Conservation (phyloP, 2,888 invertebrate species). For the Heliconius erato region DNA sequence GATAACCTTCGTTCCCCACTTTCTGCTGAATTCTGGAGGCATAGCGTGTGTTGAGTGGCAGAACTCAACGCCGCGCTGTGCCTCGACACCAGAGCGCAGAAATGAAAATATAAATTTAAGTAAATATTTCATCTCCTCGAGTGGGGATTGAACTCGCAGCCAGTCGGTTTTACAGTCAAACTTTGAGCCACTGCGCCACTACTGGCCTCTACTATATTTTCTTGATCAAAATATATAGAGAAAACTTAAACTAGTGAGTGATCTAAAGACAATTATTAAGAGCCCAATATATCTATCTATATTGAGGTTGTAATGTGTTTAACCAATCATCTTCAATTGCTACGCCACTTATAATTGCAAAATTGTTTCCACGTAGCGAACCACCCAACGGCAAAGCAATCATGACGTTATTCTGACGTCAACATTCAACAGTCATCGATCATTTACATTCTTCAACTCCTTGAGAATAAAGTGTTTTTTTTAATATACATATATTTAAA, state of each 20-base stretch:
- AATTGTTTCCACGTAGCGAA: constrained; percentile 18
- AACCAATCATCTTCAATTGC: constrained; percentile 26
- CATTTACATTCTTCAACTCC: neutral
- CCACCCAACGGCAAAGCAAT: neutral
- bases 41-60: too few species aligned
- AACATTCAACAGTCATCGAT: neutral
- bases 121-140: too few species aligned
- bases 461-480: neutral
- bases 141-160: too few species aligned
- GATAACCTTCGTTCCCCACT: too few species aligned
- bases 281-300: constrained; percentile 16
- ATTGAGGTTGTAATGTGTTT: constrained; percentile 14
- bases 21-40: too few species aligned
- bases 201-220: too few species aligned
- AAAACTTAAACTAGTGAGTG: neutral
- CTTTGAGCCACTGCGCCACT: too few species aligned
- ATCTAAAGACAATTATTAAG: constrained; percentile 1
- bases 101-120: too few species aligned
- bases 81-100: too few species aligned
- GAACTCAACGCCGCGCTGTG: too few species aligned
- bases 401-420: neutral
- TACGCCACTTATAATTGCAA: constrained; percentile 18
- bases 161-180: too few species aligned
- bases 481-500: neutral
- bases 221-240: neutral